Conservation (phyloP, 1,140 invertebrate genomes). For the Acyrthosiphon pisum region DNA sequence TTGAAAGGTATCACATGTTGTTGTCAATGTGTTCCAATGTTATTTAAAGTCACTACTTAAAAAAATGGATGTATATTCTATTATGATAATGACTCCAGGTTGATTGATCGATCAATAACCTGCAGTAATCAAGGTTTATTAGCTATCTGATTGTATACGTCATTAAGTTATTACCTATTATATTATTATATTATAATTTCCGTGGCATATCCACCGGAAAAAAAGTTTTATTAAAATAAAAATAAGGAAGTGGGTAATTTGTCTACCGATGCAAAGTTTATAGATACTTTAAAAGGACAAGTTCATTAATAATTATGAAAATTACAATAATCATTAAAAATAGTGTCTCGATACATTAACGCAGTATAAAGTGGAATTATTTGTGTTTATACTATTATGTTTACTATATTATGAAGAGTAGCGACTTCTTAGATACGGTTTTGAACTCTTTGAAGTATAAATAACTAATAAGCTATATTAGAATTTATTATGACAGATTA, state of each 20-base stretch:
- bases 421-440: neutral
- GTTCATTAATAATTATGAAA: neutral
- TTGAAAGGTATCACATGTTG: neutral
- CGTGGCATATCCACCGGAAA: neutral
- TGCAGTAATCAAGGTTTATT: conserved; percentile 10
- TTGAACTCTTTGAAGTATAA: neutral
- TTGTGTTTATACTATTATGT: neutral
- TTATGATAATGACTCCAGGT: neutral
- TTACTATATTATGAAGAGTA: too few relatives aligned
- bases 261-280: neutral
- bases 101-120: neutral
- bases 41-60: neutral
- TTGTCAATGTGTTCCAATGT: neutral
- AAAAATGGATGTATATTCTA: neutral
- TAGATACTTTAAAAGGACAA: neutral
- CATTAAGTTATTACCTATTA: neutral
- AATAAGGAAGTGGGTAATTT: neutral
- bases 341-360: neutral
- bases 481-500: too few relatives aligned
- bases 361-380: too few relatives aligned
- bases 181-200: neutral
- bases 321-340: neutral
- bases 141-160: neutral
- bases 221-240: neutral
- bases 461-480: too few relatives aligned